A percentile compares a stretch with the other conserved stretches of the same genome.
Conservation (phyloP, 2,888 invertebrate species). For the Aproaerema taeniolella region DNA sequence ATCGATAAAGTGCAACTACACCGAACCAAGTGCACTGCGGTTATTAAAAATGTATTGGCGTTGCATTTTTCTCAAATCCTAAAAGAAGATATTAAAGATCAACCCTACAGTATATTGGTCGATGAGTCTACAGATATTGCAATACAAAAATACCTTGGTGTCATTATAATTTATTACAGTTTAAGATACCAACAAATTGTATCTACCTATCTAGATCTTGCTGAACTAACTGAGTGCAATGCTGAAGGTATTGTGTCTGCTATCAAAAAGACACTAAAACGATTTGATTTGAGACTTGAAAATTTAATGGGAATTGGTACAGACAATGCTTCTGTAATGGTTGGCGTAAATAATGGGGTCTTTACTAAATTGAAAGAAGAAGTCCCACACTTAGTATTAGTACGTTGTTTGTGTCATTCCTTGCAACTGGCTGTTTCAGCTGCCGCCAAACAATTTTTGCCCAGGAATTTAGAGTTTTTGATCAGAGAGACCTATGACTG, state of each 20-base stretch:
- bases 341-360: no score
- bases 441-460: slow-evolving; percentile 19
- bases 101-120: slow-evolving; percentile 13
- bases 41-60: no score
- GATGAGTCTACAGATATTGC: slow-evolving; percentile 15
- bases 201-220: slow-evolving; percentile 22
- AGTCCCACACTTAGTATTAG: slow-evolving; percentile 27
- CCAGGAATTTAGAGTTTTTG: slow-evolving; percentile 35
- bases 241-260: slow-evolving; percentile 19
- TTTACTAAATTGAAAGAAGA: slow-evolving; percentile 30
- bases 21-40: no score
- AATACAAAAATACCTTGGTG: slow-evolving; percentile 12
- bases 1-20: no score
- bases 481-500: no score
- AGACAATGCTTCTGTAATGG: slow-evolving; percentile 40
- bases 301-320: slow-evolving; percentile 38
- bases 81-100: slow-evolving; percentile 10
- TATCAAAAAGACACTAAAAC: slow-evolving; percentile 11
- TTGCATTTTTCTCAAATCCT: slow-evolving; percentile 2
- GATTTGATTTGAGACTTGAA: background rate
- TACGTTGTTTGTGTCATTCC: slow-evolving; percentile 40
- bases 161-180: slow-evolving; percentile 15
- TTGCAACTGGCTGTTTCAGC: slow-evolving; percentile 25
- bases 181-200: slow-evolving; percentile 19
- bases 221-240: slow-evolving; percentile 15